These are phyloP conservation scores for Lates japonicus DNA, from an alignment of 2,797 vertebrate genomes.

Conservation along the genomic window DNA sequence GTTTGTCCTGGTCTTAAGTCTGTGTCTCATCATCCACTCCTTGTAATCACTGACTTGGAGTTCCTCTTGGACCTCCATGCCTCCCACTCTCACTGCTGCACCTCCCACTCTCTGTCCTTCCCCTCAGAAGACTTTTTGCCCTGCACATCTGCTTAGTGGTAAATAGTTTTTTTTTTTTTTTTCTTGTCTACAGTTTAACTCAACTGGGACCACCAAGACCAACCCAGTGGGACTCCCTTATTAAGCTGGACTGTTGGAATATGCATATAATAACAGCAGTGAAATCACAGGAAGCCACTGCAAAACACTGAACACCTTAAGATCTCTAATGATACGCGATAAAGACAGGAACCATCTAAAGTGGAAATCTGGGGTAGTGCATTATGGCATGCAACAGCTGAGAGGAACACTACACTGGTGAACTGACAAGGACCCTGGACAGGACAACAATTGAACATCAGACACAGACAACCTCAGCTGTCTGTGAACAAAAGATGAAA, in stretches of 20 bases:
- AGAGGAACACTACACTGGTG: neutral
- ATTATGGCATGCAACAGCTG: neutral
- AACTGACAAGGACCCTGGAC: neutral
- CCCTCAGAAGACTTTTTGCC: no score
- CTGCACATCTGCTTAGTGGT: no score
- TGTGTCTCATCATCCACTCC: no score
- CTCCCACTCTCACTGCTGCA: no score
- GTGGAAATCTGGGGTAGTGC: neutral
- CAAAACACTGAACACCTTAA: neutral
- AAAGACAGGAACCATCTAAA: neutral
- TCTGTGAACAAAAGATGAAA: conserved; percentile 6
- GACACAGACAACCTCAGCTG: neutral
- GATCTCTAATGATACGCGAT: neutral
- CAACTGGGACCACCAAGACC: neutral
- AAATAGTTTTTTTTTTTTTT: no score
- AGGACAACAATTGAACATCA: neutral
- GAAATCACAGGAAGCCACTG: neutral
- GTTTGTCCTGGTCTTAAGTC: no score
- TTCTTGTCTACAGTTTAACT: neutral
- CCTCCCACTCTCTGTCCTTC: no score
- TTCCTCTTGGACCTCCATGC: no score
- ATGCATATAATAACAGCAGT: neutral
- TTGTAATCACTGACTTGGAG: no score
- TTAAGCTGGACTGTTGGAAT: neutral
- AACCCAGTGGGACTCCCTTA: neutral